Conservation (phyloP, 2,888 invertebrate species). For the Microdon myrmicae region DNA sequence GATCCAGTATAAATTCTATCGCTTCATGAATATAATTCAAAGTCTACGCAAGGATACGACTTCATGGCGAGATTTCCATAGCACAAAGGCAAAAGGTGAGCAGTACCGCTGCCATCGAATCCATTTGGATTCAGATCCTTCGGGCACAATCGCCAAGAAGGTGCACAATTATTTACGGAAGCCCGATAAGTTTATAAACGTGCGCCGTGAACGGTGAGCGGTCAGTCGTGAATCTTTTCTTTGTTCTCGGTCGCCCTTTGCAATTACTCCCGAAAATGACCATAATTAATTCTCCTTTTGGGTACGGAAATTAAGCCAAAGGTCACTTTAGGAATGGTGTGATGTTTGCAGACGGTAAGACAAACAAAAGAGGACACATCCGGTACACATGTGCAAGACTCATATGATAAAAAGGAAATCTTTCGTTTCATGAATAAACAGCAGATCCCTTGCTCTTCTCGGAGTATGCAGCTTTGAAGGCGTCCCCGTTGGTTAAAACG, state of each 20-base stretch:
- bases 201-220: no score
- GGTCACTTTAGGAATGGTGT: conserved; percentile 22
- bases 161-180: no score
- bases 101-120: no score
- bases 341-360: conserved; percentile 12
- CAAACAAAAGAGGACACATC: conserved; percentile 44
- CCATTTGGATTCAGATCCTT: no score
- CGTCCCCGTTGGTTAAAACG: conserved; percentile 12
- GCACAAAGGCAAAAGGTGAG: conserved; percentile 16
- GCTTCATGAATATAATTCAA: conserved; percentile 5
- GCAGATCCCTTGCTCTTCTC: conserved; percentile 44
- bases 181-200: conserved; percentile 12
- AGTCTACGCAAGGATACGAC: neutral
- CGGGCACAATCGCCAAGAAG: no score
- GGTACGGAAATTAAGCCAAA: conserved; percentile 43
- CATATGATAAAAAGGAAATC: conserved; percentile 36
- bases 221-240: conserved; percentile 26
- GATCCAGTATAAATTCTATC: conserved; percentile 43
- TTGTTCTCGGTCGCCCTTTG: conserved; percentile 41
- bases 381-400: conserved; percentile 15
- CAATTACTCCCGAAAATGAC: conserved; percentile 49
- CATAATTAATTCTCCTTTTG: conserved; percentile 48
- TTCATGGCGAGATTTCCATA: conserved; percentile 22
- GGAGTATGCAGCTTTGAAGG: conserved; percentile 35
- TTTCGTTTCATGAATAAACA: conserved; percentile 32